phyloP scores from a whole-genome alignment of 2,888 invertebrate genomes.

The Acanthococcus lagerstroemiae region DNA sequence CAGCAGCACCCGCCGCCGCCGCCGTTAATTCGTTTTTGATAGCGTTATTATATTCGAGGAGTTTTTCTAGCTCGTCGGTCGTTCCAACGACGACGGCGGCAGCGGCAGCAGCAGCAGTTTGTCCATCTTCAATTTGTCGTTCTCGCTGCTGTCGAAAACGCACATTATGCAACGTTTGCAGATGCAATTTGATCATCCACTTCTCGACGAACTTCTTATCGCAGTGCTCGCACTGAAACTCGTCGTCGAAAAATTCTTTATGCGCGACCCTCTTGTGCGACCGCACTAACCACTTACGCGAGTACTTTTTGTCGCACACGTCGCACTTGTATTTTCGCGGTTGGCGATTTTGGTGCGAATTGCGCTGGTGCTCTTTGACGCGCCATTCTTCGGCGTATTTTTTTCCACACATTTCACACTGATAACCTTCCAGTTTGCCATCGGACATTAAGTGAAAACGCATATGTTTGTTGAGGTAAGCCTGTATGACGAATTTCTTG shows the following conservation, averaged over 20 bases:
- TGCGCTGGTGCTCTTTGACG: conserved; percentile 19
- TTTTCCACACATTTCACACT: conserved; percentile 24
- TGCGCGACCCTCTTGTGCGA: conserved; percentile 19
- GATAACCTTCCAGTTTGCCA: conserved; percentile 18
- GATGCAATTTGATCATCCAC: conserved; percentile 23
- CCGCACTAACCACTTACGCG: conserved; percentile 14
- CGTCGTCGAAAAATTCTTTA: conserved; percentile 10
- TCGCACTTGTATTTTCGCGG: conserved; percentile 7
- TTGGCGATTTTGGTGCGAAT: conserved; percentile 5
- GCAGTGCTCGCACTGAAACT: conserved; percentile 13
- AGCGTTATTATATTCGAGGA: conserved; percentile 6
- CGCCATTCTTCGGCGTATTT: conserved; percentile 21
- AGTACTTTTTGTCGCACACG: conserved; percentile 15
- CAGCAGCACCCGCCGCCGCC: neutral
- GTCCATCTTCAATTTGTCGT: neutral
- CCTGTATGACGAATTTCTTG: conserved; percentile 22
- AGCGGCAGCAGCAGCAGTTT: neutral
- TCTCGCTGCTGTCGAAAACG: neutral
- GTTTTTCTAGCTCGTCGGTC: neutral
- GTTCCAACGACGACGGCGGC: neutral
- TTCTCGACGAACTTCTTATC: conserved; percentile 17
- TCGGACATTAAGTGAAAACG: conserved; percentile 20
- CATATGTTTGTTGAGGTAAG: conserved; percentile 22
- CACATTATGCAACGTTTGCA: conserved; percentile 9
- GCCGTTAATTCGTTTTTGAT: neutral